Conservation (phyloP, 2,797 vertebrate genomes). For the Toxotes lorentzi region DNA sequence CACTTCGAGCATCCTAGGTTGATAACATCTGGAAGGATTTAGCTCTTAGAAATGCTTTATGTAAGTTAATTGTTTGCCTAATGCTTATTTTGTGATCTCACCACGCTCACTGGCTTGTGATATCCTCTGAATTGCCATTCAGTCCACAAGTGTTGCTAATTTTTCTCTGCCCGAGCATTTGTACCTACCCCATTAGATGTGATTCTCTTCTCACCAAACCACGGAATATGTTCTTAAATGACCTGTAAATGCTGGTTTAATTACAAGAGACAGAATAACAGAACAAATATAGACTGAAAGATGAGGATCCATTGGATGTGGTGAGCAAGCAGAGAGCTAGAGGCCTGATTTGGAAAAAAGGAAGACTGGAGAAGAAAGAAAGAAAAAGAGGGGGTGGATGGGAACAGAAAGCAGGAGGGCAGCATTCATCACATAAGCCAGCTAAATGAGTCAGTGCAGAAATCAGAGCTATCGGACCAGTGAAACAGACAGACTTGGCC, state of each 20-base stretch:
- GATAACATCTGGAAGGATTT: conserved; percentile 67
- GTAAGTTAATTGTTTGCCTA: conserved; percentile 37
- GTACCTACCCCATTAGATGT: background rate
- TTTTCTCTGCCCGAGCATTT: conserved; percentile 8
- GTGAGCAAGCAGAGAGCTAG: conserved; percentile 14
- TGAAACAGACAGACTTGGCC: conserved; percentile 50
- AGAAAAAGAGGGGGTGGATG: background rate
- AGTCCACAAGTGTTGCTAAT: background rate
- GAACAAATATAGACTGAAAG: conserved; percentile 35
- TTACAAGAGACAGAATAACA: conserved; percentile 35
- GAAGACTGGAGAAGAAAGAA: conserved; percentile 28
- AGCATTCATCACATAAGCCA: conserved; percentile 64
- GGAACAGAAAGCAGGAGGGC: conserved; percentile 42
- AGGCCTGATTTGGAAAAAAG: conserved; percentile 40
- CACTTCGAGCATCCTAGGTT: conserved; percentile 36
- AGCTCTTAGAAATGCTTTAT: conserved; percentile 31
- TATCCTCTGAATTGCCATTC: background rate
- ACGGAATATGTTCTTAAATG: conserved; percentile 19
- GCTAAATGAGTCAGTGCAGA: conserved; percentile 61
- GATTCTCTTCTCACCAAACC: conserved; percentile 21
- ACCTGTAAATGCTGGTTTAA: conserved; percentile 24
- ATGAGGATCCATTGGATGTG: conserved; percentile 40
- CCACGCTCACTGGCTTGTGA: conserved; percentile 13
- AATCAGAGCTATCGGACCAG: conserved; percentile 54
- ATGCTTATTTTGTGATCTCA: conserved; percentile 46